A percentile compares a stretch with the other conserved stretches of the same genome.
Conservation (phyloP, 2,797 vertebrate genomes). For the Graptemys geographica region DNA sequence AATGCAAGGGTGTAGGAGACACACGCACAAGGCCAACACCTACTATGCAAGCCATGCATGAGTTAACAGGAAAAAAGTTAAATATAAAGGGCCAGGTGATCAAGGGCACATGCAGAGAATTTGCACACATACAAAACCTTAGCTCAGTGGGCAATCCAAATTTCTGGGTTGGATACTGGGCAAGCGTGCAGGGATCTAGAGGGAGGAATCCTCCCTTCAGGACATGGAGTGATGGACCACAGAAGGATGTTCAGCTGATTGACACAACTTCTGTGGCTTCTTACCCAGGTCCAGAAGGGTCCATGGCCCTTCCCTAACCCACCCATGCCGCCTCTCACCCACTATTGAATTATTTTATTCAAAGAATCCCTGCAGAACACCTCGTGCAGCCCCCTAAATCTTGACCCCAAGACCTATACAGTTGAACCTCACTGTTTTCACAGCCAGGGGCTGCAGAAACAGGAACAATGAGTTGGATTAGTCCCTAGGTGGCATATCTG, state of each 20-base stretch:
- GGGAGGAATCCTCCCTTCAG: background rate
- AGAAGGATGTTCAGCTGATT: background rate
- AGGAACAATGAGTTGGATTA: background rate
- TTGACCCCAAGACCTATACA: background rate
- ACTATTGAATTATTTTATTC: background rate
- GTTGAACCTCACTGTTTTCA: background rate
- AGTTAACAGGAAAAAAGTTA: background rate
- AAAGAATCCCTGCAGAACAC: background rate
- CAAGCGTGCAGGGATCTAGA: background rate
- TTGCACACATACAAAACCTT: background rate
- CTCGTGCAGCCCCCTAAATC: background rate
- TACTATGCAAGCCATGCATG: slow-evolving; percentile 27
- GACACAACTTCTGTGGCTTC: background rate
- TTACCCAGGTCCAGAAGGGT: background rate
- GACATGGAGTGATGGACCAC: background rate
- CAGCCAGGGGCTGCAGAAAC: background rate
- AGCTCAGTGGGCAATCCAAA: background rate
- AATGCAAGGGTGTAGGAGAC: slow-evolving; percentile 15
- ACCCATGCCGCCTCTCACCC: background rate
- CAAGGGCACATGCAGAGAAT: background rate
- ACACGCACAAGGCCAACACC: background rate
- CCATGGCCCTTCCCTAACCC: background rate
- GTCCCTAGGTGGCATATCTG: background rate
- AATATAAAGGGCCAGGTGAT: background rate
- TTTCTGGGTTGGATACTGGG: background rate